Base-by-base conservation (phyloP, 1,140 invertebrate genomes). In the Acyrthosiphon pisum region DNA sequence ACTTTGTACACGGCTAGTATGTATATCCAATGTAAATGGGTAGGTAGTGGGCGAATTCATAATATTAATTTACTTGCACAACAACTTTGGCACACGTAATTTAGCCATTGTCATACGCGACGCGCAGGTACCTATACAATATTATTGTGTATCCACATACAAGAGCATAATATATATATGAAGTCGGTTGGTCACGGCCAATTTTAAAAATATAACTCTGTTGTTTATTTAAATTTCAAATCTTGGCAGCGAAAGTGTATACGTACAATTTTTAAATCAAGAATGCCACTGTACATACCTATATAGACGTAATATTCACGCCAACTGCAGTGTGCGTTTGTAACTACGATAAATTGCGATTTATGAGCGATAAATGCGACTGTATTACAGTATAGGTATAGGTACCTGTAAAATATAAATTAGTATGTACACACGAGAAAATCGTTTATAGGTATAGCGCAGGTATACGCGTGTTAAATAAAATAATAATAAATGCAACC, bases 121-220 rank as follows among this genome's bases (percentile, higher is more conserved):
- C 60, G 30, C 14, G 60, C 60, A 35, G 60, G 30, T 18, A n/a
- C 0, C 1, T 68, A 60, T 68, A n/a, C 6, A n/a, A 76, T 6
- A 76, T 18, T 30, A 30, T 60, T 22, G 0, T 56, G 14, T n/a
- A 68, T 53, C 6, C 14, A 2, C 56, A 11, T n/a, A 68, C 30
- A 30, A 68, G 60, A 68, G 30, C 14, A 68, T 50, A 50, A 48
- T 9, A 46, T 46, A 46, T 46, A 46, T 46, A 46, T 50, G 60
- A 14, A 76, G 30, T 18, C 3, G 60, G 60, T n/a, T n/a, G 60
- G 60, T 76, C 30, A 76, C 60, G 60, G 60, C n/a, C 60, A 76
- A 76, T 76, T 76, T 76, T 76, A 76, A 76, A 76, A 76, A 76
- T 76, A 76, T 76, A 76, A n/a, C 60, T 76, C 60, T 76, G n/a